phyloP scores from a whole-genome alignment of 2,888 invertebrate species.

The Thumatha senex region DNA sequence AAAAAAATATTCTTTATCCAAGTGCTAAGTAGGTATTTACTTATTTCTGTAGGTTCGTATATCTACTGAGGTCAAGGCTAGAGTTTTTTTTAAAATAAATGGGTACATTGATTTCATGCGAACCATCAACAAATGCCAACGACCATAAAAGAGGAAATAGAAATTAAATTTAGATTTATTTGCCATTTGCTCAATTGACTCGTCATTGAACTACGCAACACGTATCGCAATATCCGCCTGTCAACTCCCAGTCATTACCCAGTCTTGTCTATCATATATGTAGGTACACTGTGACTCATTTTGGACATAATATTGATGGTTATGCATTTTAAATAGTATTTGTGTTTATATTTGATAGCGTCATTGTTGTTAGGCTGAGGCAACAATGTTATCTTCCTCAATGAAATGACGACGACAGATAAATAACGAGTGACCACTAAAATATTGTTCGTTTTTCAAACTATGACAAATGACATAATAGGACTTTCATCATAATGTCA shows the following conservation, averaged over 20 bases:
- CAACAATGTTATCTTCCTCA: background rate
- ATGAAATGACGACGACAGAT: no score
- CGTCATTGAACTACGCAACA: conserved; percentile 22
- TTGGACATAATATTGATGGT: conserved; percentile 17
- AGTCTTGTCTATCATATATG: conserved; percentile 1
- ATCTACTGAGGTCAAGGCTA: no score
- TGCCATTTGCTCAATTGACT: conserved; percentile 27
- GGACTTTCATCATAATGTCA: no score
- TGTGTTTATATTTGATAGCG: conserved; percentile 7
- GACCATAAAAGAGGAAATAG: conserved; percentile 16
- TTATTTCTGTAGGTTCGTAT: no score
- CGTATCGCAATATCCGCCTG: conserved; percentile 31
- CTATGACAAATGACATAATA: no score
- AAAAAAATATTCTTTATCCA: no score
- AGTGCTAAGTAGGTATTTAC: background rate
- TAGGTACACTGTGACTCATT: conserved; percentile 27
- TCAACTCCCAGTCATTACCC: background rate
- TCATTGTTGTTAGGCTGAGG: background rate
- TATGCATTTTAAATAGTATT: conserved; percentile 21
- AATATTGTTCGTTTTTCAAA: background rate
- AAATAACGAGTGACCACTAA: background rate
- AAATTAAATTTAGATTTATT: conserved; percentile 30
- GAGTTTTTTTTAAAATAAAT: no score
- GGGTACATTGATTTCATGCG: background rate
- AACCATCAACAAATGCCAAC: background rate